phyloP scores from a whole-genome alignment of 2,888 invertebrate species.

The Corythucha ciliata region DNA sequence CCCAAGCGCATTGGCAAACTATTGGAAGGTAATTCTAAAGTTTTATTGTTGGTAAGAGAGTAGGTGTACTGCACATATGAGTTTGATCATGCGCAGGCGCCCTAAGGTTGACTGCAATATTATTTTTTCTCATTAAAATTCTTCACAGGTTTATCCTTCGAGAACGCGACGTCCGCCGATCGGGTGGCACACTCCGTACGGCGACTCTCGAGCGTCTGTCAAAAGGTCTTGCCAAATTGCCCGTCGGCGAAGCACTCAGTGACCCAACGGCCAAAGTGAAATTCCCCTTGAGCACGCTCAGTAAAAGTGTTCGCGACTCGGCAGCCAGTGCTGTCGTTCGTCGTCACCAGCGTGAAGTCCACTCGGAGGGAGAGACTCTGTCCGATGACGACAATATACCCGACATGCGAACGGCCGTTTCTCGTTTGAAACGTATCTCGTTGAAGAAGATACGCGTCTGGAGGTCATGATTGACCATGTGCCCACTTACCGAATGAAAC shows the following conservation, averaged over 20 bases:
- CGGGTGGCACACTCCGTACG: constrained; percentile 47
- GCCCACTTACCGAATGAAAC: constrained; percentile 14
- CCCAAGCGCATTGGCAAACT: constrained; percentile 84
- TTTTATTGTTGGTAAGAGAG: too few relatives aligned
- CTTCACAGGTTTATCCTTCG: constrained; percentile 65
- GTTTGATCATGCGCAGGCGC: too few relatives aligned
- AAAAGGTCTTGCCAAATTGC: constrained; percentile 57
- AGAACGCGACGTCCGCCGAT: constrained; percentile 57
- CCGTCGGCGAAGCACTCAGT: constrained; percentile 52
- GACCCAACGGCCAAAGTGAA: constrained; percentile 46
- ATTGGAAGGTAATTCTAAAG: too few relatives aligned
- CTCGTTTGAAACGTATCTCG: constrained; percentile 68
- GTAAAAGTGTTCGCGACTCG: constrained; percentile 33
- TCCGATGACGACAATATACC: constrained; percentile 55
- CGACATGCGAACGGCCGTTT: constrained; percentile 63
- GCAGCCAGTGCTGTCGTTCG: constrained; percentile 41
- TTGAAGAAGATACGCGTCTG: constrained; percentile 67
- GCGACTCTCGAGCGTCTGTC: constrained; percentile 54
- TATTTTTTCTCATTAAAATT: too few relatives aligned
- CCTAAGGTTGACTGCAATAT: too few relatives aligned
- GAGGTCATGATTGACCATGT: constrained; percentile 52
- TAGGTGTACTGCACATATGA: too few relatives aligned
- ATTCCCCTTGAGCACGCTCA: constrained; percentile 34
- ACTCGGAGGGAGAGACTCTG: constrained; percentile 61
- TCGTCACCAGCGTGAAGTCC: constrained; percentile 52